Base-by-base conservation (phyloP, 1,140 invertebrate genomes). In the Linepithema humile region DNA sequence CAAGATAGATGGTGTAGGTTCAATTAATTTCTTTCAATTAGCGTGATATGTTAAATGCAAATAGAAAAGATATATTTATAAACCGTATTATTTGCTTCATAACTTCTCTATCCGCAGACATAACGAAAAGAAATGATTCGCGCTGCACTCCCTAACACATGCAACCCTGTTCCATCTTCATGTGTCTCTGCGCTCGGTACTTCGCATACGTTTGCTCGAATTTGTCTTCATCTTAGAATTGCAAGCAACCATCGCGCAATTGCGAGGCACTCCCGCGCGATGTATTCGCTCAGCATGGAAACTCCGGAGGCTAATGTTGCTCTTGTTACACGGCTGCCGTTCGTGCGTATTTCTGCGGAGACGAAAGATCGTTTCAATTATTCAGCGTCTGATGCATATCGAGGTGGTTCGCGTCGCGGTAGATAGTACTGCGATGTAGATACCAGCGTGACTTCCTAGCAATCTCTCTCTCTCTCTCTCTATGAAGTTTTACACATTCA, bases 191-290 rank as follows among this genome's bases (percentile, higher is more conserved):
- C 35, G 7, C 1, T 35, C 23, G 65, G 10, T 45, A 26, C 32
- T 64, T 59, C 45, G 45, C 64, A 48, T 45, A 53, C 64, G 23
- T 38, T 59, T 15, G 43, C 48, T 40, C 4, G 65, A 78, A 67
- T 86, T 88, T 88, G 70, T 88, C 82, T 72, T 84, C 60, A 83
- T 62, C 74, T 69, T 29, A 53, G 72, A 87, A 86, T 72, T 67
- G 85, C 55, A 69, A 86, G 55, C 73, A 50, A 59, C 69, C 78
- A 17, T 35, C 29, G 62, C 40, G 69, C n/a, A n/a, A n/a, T 67
- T 57, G 26, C n/a, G 65, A 65, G n/a, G n/a, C 64, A 48, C 77
- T 70, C 78, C 35, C 83, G 65, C 67, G 77, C 45, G 32, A 12
- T 17, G 32, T 43, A 72, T 57, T 82, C 84, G 60, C 50, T 64